These are phyloP conservation scores for Drosophila tripunctata DNA, from an alignment of 2,888 invertebrate genomes.

Conservation along the genomic window DNA sequence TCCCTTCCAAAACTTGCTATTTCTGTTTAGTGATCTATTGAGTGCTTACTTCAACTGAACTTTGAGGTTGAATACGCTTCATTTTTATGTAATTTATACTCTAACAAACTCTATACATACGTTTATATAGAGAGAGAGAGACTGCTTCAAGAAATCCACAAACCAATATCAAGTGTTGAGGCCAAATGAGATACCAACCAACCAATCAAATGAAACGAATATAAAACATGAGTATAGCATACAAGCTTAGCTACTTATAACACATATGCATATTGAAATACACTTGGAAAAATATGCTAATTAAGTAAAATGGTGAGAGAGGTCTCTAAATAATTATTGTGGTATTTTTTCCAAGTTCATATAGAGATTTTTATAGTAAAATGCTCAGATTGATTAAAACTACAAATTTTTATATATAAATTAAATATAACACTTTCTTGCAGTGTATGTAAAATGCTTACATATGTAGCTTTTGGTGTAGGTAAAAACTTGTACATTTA, in stretches of 20 bases:
- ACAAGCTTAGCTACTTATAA: constrained; percentile 21
- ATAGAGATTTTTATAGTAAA: too few species aligned
- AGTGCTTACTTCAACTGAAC: constrained; percentile 79
- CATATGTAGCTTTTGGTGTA: constrained; percentile 19
- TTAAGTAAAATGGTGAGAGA: too few species aligned
- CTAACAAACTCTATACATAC: background rate
- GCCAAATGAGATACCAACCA: constrained; percentile 39
- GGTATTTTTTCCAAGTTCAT: too few species aligned
- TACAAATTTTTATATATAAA: too few species aligned
- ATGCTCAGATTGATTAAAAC: too few species aligned
- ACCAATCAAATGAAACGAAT: constrained; percentile 26
- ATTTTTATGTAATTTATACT: constrained; percentile 76
- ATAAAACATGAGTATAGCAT: constrained; percentile 61
- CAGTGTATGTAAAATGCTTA: constrained; percentile 16
- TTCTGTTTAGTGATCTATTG: constrained; percentile 69
- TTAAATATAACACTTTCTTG: background rate
- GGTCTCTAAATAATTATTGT: too few species aligned
- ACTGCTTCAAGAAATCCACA: background rate
- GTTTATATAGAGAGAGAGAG: background rate
- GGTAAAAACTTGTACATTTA: constrained; percentile 71
- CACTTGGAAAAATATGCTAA: constrained; percentile 7
- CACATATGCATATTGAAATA: constrained; percentile 6
- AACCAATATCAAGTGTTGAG: constrained; percentile 53
- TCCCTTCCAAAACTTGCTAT: background rate
- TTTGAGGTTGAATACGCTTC: constrained; percentile 78